A percentile compares a stretch with the other conserved stretches of the same genome.
These are phyloP conservation scores for Plecotus auritus DNA, from an alignment of 2,113 vertebrate genomes.

Conservation along the genomic window DNA sequence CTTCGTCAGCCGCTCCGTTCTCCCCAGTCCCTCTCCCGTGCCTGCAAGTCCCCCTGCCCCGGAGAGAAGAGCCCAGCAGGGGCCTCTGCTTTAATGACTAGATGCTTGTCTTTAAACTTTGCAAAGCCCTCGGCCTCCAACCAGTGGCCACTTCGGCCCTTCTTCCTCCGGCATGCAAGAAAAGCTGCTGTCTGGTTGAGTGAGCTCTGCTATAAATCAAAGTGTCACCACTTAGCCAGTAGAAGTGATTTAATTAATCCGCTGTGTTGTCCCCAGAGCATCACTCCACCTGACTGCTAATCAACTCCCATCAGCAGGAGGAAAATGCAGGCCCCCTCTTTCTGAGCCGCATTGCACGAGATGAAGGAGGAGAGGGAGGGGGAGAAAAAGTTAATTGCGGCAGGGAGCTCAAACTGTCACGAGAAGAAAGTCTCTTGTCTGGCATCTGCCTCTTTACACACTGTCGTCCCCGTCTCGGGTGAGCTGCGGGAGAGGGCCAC, in stretches of 20 bases:
- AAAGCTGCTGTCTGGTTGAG: slow-evolving; percentile 79
- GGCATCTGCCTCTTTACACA: slow-evolving; percentile 60
- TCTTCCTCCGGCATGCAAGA: slow-evolving; percentile 74
- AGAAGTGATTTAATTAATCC: slow-evolving; percentile 86
- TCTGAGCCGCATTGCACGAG: slow-evolving; percentile 50
- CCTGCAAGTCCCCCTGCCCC: neutral
- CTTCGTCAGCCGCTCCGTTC: neutral
- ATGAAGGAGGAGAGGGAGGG: slow-evolving; percentile 59
- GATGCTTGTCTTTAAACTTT: slow-evolving; percentile 32
- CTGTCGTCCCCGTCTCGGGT: slow-evolving; percentile 41
- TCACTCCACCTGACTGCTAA: slow-evolving; percentile 84
- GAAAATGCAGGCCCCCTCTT: slow-evolving; percentile 54
- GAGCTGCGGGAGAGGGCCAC: slow-evolving; percentile 13
- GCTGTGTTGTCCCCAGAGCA: slow-evolving; percentile 74
- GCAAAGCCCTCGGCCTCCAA: slow-evolving; percentile 40
- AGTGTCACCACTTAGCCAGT: slow-evolving; percentile 84
- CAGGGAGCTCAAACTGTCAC: slow-evolving; percentile 70
- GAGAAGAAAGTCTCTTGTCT: slow-evolving; percentile 64
- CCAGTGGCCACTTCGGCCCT: slow-evolving; percentile 69
- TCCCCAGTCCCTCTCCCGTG: neutral
- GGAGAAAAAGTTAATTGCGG: slow-evolving; percentile 72
- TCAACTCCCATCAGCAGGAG: slow-evolving; percentile 81
- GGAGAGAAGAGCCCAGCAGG: neutral
- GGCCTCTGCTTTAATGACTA: neutral
- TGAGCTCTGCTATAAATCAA: slow-evolving; percentile 84